Conservation (phyloP, 2,113 vertebrate species). For the Octodon degus region DNA sequence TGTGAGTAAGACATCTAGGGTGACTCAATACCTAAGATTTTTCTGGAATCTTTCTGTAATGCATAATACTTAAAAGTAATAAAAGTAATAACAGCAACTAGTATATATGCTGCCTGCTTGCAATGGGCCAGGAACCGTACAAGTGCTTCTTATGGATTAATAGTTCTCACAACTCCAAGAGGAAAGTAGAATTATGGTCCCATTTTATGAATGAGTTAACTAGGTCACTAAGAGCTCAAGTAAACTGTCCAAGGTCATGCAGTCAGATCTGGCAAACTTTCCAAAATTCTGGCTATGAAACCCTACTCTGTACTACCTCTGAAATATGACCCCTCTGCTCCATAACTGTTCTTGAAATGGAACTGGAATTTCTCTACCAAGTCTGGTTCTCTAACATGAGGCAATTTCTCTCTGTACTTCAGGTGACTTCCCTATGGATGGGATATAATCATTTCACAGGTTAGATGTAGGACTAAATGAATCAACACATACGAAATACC, state of each 20-base stretch:
- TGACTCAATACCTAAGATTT: not conserved
- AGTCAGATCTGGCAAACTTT: not conserved
- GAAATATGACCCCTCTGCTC: not conserved
- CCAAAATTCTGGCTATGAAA: not conserved
- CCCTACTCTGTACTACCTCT: not conserved
- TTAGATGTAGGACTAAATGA: not conserved
- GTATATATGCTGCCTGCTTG: not conserved
- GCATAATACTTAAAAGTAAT: not conserved
- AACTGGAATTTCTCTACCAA: not conserved
- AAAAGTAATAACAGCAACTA: not conserved
- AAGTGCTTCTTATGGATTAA: not conserved
- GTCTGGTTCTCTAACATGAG: not conserved
- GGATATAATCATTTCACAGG: not conserved
- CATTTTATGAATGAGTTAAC: not conserved
- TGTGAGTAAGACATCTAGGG: not conserved
- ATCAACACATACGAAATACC: not conserved
- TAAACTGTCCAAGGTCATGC: not conserved
- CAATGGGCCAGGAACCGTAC: not conserved
- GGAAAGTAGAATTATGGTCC: not conserved
- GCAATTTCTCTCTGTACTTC: not conserved
- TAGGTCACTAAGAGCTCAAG: not conserved
- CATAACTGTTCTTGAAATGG: not conserved
- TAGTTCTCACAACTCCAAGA: not conserved
- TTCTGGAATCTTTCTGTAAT: not conserved
- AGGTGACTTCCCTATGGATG: not conserved